Base-by-base conservation (phyloP, 2,888 invertebrate species). In the Chromoteleia sp. region DNA sequence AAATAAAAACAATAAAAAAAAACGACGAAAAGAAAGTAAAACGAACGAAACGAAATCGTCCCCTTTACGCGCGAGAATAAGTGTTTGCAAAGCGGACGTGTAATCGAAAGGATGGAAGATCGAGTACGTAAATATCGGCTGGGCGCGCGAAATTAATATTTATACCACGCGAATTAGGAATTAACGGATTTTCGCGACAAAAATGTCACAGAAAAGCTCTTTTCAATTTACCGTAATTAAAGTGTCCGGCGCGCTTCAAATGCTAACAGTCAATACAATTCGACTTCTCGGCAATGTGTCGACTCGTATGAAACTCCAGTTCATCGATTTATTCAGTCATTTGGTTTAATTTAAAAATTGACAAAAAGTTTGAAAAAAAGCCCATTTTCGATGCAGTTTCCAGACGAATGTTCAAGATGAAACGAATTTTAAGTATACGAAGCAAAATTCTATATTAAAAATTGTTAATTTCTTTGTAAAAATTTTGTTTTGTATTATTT, bases 1-100 rank as follows among this genome's bases (percentile, higher is more conserved):
- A 48, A 48, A 61, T 67, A 63, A 71, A 19, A 29, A 52, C 6
- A 25, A n/a, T n/a, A n/a, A n/a, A n/a, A n/a, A n/a, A n/a, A n/a
- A n/a, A n/a, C n/a, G n/a, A n/a, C n/a, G 8, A 25, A 61, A 52
- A 29, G n/a, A 54, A 45, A 45, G 41, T 36, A 14, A 68, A 59
- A 19, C 36, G 50, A 43, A 33, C 12, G 19, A 33, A 52, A 58
- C 12, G 58, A 39, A 48, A 70, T 56, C n/a, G n/a, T n/a, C 12
- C 15, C 12, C 17, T 50, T 81, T 81, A 59, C 61, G 73, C 56
- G 17, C 8, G 30, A 19, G 76, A 73, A 71, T 63, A 67, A 71
- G 52, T 61, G 52, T 81, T 81, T 70, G 58, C 30, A 3, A 65
- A 73, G 59, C 41, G 25, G 54, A 17, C 14, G 15, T 17, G 48